phyloP scores from a whole-genome alignment of 2,888 invertebrate species.

The Cantharis flavilabris region DNA sequence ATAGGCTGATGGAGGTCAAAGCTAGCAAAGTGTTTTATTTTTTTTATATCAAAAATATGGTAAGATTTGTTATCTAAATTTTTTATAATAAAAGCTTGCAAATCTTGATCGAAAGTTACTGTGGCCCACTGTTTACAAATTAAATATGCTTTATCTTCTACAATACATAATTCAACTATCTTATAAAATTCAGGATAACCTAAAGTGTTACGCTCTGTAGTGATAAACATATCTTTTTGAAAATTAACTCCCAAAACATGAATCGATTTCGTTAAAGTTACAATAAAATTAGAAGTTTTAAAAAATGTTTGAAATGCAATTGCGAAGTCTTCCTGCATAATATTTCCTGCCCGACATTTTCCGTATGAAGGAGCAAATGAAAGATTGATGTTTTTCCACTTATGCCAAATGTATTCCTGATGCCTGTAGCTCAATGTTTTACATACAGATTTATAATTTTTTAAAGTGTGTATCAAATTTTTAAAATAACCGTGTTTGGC shows the following conservation, averaged over 20 bases:
- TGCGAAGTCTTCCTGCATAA: neutral
- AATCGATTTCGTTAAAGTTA: neutral
- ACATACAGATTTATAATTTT: constrained; percentile 16
- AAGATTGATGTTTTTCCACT: constrained; percentile 7
- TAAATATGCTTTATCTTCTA: no score
- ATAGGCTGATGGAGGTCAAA: no score
- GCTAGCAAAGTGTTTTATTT: no score
- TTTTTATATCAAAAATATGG: no score
- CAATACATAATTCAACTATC: no score
- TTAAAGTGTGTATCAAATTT: constrained; percentile 11
- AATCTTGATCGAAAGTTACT: no score
- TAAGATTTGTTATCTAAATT: no score
- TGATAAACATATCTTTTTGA: constrained; percentile 5
- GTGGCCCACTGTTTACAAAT: no score
- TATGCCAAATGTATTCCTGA: constrained; percentile 16
- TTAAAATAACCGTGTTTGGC: constrained; percentile 22
- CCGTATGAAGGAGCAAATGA: neutral
- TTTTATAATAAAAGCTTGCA: no score
- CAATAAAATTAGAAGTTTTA: neutral
- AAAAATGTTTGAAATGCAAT: neutral
- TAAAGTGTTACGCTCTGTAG: no score
- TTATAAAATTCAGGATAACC: no score
- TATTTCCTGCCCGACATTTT: neutral
- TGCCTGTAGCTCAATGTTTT: constrained; percentile 16
- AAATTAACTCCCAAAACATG: neutral